Evolutionary conservation across 2,797 vertebrate genomes (phyloP).

Genomic region (Phataginus tricuspis): DNA sequence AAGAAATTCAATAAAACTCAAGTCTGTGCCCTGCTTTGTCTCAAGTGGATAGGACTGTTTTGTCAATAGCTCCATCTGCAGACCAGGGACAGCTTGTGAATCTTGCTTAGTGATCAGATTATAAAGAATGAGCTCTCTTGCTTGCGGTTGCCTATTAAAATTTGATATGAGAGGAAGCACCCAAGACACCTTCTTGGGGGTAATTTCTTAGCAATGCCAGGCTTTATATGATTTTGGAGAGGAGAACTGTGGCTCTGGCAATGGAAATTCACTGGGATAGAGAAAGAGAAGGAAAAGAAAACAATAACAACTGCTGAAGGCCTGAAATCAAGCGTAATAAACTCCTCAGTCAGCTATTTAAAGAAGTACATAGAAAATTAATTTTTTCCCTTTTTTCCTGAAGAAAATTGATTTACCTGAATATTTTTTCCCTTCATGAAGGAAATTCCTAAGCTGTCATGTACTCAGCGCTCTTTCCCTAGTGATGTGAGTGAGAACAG

Average conservation of each 20-base stretch:
- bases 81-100: conserved; percentile 80
- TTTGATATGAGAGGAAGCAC: conserved; percentile 82
- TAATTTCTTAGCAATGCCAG: conserved; percentile 83
- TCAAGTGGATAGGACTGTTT: conserved; percentile 75
- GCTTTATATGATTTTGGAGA: conserved; percentile 83
- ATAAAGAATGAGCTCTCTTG: conserved; percentile 51
- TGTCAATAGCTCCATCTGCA: conserved; percentile 89
- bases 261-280: conserved; percentile 72
- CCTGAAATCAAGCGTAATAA: conserved; percentile 77
- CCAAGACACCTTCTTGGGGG: conserved; percentile 78
- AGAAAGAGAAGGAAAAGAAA: conserved; percentile 57
- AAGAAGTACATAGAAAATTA: conserved; percentile 81
- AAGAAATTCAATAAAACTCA: neutral
- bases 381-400: conserved; percentile 38
- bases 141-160: conserved; percentile 79
- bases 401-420: conserved; percentile 76
- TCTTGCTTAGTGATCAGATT: conserved; percentile 35
- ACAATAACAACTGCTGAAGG: conserved; percentile 65
- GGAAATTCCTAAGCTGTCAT: conserved; percentile 55
- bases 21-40: conserved; percentile 36
- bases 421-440: conserved; percentile 18
- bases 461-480: neutral
- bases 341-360: conserved; percentile 80
- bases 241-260: conserved; percentile 82
- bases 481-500: conserved; percentile 33